Evolutionary conservation across 1,140 invertebrate species (phyloP).

Genomic region (Proctacanthus coquilletti): DNA sequence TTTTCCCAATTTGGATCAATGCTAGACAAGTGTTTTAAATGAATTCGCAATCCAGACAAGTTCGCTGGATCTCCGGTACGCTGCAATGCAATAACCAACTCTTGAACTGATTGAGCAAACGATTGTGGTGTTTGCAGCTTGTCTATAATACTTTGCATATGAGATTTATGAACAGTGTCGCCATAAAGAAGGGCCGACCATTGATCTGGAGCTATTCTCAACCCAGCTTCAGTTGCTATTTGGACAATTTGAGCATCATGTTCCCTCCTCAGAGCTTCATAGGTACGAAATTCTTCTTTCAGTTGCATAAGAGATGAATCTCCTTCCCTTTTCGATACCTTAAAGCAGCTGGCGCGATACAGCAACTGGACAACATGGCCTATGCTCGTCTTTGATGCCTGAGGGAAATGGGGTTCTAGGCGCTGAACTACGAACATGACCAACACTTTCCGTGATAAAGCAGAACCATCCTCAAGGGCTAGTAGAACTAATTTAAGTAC

Average conservation of each 20-base stretch:
- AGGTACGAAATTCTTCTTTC: conserved; percentile 93
- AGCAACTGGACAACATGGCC: conserved; percentile 97
- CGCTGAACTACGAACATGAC: conserved; percentile 98
- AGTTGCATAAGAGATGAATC: conserved; percentile 98
- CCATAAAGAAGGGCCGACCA: conserved; percentile 96
- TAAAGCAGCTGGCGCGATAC: conserved; percentile 96
- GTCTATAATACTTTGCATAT: conserved; percentile 98
- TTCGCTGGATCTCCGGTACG: conserved; percentile 80
- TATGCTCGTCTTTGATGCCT: conserved; percentile 96
- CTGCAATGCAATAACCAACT: conserved; percentile 82
- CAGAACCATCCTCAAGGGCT: conserved; percentile 89
- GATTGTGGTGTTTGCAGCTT: conserved; percentile 85
- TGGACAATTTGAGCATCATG: conserved; percentile 98
- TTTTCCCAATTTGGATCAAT: conserved; percentile 61
- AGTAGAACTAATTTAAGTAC: conserved; percentile 86
- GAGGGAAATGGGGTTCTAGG: conserved; percentile 87
- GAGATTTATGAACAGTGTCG: conserved; percentile 86
- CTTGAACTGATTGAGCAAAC: conserved; percentile 80
- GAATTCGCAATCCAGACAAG: conserved; percentile 54
- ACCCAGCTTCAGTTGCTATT: conserved; percentile 92
- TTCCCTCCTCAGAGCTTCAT: conserved; percentile 81
- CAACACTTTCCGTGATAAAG: conserved; percentile 91
- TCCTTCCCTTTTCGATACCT: conserved; percentile 92
- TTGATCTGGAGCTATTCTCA: conserved; percentile 94
- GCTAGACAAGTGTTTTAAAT: conserved; percentile 70